Base-by-base conservation (phyloP, 1,140 invertebrate genomes). In the Phocides pigmalion region DNA sequence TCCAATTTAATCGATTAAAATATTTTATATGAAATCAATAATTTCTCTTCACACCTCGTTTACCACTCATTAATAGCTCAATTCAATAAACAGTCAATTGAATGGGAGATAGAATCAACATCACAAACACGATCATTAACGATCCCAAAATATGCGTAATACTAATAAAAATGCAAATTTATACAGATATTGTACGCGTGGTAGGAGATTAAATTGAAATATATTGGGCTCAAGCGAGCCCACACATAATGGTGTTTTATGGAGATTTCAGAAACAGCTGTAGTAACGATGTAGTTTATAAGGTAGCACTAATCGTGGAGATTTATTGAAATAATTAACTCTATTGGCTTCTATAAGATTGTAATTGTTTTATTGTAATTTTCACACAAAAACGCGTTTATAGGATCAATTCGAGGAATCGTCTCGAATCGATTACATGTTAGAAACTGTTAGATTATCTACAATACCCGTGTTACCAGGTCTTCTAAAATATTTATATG, bases 121-220 rank as follows among this genome's bases (percentile, higher is more conserved):
- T 5, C 39, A 41, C 32, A 41, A 66, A 58, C 64, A 70, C 20
- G 54, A 49, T 42, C 51, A 5, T 49, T 65, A 44, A 65, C 65
- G 37, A 44, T 41, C 19, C 62, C 51, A 46, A 68, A 68, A 68
- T 69, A 71, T 70, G 54, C 51, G 65, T 68, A 62, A 66, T 62
- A 44, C 53, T 66, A 62, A 75, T 74, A 75, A 74, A 78, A 68
- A 79, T 79, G 70, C 59, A 58, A 79, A 75, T 79, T 71, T 68
- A 79, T 68, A 66, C 68, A 66, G 65, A 73, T 76, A 75, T 62
- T 75, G 51, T 63, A 65, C 51, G 51, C 53, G 14, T 51, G 17
- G 50, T 39, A 15, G 17, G 56, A 51, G 15, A 51, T 74, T 65
- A 68, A 68, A 70, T 67, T 63, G 35, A 56, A 66, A 71, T 63